Evolutionary conservation across 2,797 vertebrate species (phyloP).

Genomic region (Aythya fuligula): DNA sequence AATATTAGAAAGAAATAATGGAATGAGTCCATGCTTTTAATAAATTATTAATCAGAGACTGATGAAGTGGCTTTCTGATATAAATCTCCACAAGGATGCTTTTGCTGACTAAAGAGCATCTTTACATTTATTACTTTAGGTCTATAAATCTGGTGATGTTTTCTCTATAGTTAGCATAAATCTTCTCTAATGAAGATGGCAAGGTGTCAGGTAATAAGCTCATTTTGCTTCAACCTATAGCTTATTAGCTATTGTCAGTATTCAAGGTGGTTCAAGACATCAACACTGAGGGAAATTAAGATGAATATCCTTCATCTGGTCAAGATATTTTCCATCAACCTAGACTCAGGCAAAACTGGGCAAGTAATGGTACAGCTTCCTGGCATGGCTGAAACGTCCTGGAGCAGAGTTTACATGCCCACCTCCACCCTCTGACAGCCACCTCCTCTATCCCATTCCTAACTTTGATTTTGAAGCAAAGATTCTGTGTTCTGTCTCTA

Average conservation of each 20-base stretch:
- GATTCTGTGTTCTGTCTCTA: neutral
- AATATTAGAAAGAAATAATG: neutral
- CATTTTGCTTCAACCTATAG: neutral
- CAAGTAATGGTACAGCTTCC: neutral
- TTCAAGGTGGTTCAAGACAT: neutral
- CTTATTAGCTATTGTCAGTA: neutral
- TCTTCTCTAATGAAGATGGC: neutral
- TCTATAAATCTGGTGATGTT: constrained; percentile 15
- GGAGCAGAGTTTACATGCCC: neutral
- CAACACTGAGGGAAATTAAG: neutral
- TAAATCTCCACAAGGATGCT: neutral
- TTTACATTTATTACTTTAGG: neutral
- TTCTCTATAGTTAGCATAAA: neutral
- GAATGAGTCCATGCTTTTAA: neutral
- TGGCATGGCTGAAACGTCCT: neutral
- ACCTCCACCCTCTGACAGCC: neutral
- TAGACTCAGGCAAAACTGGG: neutral
- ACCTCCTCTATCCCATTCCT: neutral
- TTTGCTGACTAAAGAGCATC: neutral
- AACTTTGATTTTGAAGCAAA: neutral
- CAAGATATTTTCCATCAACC: neutral
- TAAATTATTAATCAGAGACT: constrained; percentile 22
- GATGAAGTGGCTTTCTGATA: neutral
- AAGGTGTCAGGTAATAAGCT: neutral
- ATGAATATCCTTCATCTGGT: neutral